These are phyloP conservation scores for Alloplasta piceator DNA, from an alignment of 2,888 invertebrate genomes.

Conservation along the genomic window DNA sequence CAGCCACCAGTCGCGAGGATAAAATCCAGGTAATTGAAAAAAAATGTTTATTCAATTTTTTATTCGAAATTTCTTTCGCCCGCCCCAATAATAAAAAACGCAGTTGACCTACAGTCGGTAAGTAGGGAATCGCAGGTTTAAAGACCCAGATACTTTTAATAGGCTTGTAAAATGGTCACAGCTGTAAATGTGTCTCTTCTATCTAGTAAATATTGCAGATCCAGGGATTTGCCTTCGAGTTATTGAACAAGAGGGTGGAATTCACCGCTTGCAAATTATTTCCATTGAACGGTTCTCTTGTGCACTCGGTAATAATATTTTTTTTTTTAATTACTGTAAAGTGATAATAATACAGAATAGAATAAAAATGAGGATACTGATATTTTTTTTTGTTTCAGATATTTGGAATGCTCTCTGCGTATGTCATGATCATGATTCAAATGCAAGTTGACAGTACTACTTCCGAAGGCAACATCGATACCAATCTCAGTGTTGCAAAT, in stretches of 20 bases:
- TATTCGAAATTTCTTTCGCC: not conserved
- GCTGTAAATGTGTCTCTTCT: conserved; percentile 9
- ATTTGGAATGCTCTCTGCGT: conserved; percentile 1
- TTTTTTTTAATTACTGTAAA: too few species aligned
- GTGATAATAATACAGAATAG: too few species aligned
- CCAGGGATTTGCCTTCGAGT: conserved; percentile 32
- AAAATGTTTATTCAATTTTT: not conserved
- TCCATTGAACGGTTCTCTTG: conserved; percentile 36
- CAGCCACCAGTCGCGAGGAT: conserved; percentile 15
- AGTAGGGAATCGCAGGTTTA: too few species aligned
- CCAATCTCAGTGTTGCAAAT: not conserved
- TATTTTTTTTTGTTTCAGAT: conserved; percentile 12
- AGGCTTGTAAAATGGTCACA: too few species aligned
- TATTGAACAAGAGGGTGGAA: conserved; percentile 39
- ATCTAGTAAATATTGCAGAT: conserved; percentile 22
- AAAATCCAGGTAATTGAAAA: conserved; percentile 43
- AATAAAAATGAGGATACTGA: not conserved
- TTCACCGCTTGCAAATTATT: conserved; percentile 42
- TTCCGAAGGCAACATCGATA: not conserved
- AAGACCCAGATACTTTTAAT: too few species aligned
- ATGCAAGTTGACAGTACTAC: not conserved
- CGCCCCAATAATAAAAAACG: too few species aligned
- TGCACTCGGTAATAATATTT: conserved; percentile 39
- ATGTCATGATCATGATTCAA: conserved; percentile 33
- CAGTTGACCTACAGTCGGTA: too few species aligned